phyloP scores from a whole-genome alignment of 2,113 vertebrate genomes.

The Circaetus gallicus region DNA sequence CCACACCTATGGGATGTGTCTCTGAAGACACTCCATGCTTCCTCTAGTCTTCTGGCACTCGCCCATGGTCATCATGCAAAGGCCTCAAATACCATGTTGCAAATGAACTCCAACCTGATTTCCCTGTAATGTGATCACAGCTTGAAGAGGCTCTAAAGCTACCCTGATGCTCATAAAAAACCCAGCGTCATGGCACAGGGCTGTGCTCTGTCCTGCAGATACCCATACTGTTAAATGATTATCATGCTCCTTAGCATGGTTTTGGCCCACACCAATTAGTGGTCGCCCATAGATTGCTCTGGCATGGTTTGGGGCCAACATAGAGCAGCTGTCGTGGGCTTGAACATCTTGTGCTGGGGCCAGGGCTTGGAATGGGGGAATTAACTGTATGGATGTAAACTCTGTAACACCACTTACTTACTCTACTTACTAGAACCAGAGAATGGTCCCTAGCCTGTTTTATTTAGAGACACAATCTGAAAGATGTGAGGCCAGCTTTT shows the following conservation, averaged over 20 bases:
- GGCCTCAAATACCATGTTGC: accelerated
- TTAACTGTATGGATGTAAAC: not conserved
- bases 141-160: not conserved
- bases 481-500: not conserved
- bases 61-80: not conserved
- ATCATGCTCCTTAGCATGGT: not conserved
- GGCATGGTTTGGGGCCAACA: not conserved
- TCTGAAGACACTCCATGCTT: not conserved
- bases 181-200: not conserved
- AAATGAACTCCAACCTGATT: not conserved
- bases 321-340: not conserved
- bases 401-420: not conserved
- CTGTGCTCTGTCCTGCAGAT: not conserved
- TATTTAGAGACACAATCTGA: not conserved
- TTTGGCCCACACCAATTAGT: not conserved
- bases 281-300: not conserved
- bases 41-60: not conserved
- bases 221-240: not conserved
- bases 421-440: not conserved
- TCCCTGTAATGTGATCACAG: not conserved
- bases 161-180: not conserved
- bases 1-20: not conserved
- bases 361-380: not conserved
- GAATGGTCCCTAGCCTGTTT: not conserved
- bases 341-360: not conserved